Evolutionary conservation across 1,140 invertebrate genomes (phyloP), one percentile per base, ranked within the genome.

Genomic region (Caerostris extrusa): DNA sequence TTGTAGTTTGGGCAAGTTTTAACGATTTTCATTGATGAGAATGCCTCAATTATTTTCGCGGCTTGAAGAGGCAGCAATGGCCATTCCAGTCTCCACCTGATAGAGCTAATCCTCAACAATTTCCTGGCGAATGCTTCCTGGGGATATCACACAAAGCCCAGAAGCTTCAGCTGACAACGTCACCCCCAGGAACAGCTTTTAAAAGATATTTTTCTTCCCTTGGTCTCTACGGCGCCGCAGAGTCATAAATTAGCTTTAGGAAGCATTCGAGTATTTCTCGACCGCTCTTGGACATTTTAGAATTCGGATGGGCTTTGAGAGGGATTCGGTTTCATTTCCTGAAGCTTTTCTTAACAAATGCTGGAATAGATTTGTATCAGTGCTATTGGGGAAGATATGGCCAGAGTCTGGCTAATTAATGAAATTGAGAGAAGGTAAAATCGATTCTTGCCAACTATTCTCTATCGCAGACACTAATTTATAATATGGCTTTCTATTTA

Each of bases 71-170:
- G 17, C 14, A 19, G 55, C 12, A n/a, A 5, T 85, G 19, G 55
- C 55, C 55, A 85, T 85, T 57, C 19, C 55, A 85, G 7, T 85
- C 82, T 58, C 53, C 82, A 57, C 57, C 82, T 85, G 82, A 85
- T 85, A 58, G 82, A 85, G 57, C 82, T 85, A 85, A 85, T 85
- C 82, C 57, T 85, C 82, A 85, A 85, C 82, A 85, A 85, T 85
- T 85, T 85, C n/a, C 82, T 57, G 82, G 82, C 56, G 82, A 85
- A 85, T 85, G 82, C 17, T 57, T 85, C 82, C 82, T n/a, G 17
- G 82, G 55, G 82, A 58, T 85, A 85, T 85, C 82, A 85, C 56
- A 85, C 55, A 58, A 85, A 19, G 55, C 57, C 82, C 82, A 85
- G 82, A 85, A 85, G 82, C 82, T 17, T 56, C 19, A 58, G 82